Evolutionary conservation across 1,140 invertebrate species (phyloP), one percentile per base, ranked within the genome.

Genomic region (Nomia melanderi): DNA sequence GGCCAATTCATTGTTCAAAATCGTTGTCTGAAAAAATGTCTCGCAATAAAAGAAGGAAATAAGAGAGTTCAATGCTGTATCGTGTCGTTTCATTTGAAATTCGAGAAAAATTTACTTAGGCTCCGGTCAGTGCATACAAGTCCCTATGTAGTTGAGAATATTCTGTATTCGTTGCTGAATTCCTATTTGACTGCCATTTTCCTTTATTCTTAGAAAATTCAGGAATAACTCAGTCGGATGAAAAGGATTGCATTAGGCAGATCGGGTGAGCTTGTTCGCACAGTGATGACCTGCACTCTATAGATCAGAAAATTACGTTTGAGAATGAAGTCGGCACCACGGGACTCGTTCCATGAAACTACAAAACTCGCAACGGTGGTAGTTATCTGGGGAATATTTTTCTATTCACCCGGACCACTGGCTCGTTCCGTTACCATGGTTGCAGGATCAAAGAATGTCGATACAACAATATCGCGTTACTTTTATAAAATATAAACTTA

Each of bases 381-480:
- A 29, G 62, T 66, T 44, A 66, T 74, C 72, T 20, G 20, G 47
- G 36, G 27, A 41, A 44, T 66, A 65, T 53, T 63, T 74, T 74
- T 66, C 54, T 66, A 74, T 66, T 25, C 14, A 12, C 31, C 11
- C 39, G 14, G 56, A 54, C 20, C 47, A 31, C 25, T n/a, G 33
- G 31, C 27, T 74, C 20, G 12, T 31, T 9, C 9, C 12, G 27
- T 60, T 44, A 7, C 31, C 59, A 25, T 25, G 20, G 36, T 0
- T 4, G 20, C 2, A 25, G 20, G 11, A 3, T 27, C 44, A 50
- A 7, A 63, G 8, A 39, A 39, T 39, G 36, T n/a, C n/a, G n/a
- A n/a, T n/a, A n/a, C n/a, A n/a, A n/a, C n/a, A n/a, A n/a, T 7
- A 39, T 11, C 36, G 36, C 36, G 5, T 39, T 11, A 7, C 36